Percentiles rank a stretch among this genome's conserved stretches.
phyloP scores from a whole-genome alignment of 2,888 invertebrate species.

The Epicampocera succincta region DNA sequence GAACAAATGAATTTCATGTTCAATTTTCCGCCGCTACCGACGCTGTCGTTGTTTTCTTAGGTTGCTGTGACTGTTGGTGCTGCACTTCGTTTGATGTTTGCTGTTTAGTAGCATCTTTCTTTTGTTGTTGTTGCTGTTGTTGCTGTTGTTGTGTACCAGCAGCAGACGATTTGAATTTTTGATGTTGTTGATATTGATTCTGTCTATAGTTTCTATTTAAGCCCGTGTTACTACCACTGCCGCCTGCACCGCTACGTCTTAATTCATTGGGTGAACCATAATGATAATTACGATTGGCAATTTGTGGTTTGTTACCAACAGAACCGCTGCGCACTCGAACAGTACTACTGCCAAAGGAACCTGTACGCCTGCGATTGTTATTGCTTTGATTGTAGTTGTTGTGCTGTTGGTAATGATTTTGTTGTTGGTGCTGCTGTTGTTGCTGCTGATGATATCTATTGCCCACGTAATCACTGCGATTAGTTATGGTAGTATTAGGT shows the following conservation, averaged over 20 bases:
- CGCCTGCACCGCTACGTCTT: conserved; percentile 76
- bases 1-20: conserved; percentile 65
- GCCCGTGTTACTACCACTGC: conserved; percentile 76
- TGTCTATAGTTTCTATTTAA: conserved; percentile 72
- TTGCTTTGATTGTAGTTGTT: conserved; percentile 70
- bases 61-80: conserved; percentile 68
- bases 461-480: conserved; percentile 81
- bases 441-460: conserved; percentile 77
- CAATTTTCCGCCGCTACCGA: conserved; percentile 72
- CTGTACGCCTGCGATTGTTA: conserved; percentile 79
- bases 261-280: conserved; percentile 78
- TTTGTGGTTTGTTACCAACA: conserved; percentile 80
- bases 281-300: conserved; percentile 79
- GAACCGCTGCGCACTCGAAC: conserved; percentile 81
- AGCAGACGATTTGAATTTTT: conserved; percentile 58
- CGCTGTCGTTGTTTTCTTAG: conserved; percentile 70
- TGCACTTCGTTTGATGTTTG: conserved; percentile 60
- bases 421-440: conserved; percentile 75
- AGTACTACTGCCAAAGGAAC: conserved; percentile 80
- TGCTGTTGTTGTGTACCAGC: conserved; percentile 56
- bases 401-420: conserved; percentile 74
- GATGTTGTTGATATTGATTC: conserved; percentile 73
- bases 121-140: conserved; percentile 63
- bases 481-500: conserved; percentile 80
- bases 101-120: conserved; percentile 65